Evolutionary conservation across 2,797 vertebrate species (phyloP), one percentile per base, ranked within the genome.

Genomic region (Scarus forsteni): DNA sequence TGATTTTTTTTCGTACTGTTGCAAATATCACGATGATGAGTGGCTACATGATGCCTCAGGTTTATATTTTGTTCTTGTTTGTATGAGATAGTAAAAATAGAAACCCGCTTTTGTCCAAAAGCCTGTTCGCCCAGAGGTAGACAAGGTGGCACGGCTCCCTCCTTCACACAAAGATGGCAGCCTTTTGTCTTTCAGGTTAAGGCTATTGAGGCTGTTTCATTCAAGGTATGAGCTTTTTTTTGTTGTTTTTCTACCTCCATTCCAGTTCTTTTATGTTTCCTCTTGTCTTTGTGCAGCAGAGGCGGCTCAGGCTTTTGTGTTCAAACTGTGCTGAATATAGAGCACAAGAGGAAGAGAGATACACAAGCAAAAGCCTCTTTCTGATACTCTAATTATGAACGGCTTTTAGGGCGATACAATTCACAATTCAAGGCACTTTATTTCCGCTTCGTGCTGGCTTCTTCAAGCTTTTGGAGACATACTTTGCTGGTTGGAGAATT

Each of bases 251-350:
- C 60, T 44, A 65, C 66, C 61, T 65, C 11, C 0, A 54, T 80
- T 78, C 62, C 68, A 80, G 40, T 74, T 85, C 71, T 54, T 84
- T 85, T 89, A 65, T 86, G 73, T 13, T 45, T 73, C 80, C 63
- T 73, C 66, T 84, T 82, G 84, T 86, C 79, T 88, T 77, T 84
- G 61, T 80, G 65, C 62, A 46, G 38, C 79, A 88, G 81, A 84
- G 49, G 61, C 70, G 48, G 79, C 76, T 81, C 66, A 62, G 54
- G 77, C 80, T 73, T 89, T 88, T 86, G 76, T 80, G 49, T 70
- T 62, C 19, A 16, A 79, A 70, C 54, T 46, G 52, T 72, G 63
- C 61, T 1, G 48, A 79, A 74, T 66, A 66, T 44, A 59, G 66
- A 81, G 71, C 70, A 80, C 69, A 75, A 75, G 50, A 73, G 80